A percentile compares a stretch with the other conserved stretches of the same genome.
These are phyloP conservation scores for Vandiemenella viatica DNA, from an alignment of 2,888 invertebrate species.

Conservation along the genomic window DNA sequence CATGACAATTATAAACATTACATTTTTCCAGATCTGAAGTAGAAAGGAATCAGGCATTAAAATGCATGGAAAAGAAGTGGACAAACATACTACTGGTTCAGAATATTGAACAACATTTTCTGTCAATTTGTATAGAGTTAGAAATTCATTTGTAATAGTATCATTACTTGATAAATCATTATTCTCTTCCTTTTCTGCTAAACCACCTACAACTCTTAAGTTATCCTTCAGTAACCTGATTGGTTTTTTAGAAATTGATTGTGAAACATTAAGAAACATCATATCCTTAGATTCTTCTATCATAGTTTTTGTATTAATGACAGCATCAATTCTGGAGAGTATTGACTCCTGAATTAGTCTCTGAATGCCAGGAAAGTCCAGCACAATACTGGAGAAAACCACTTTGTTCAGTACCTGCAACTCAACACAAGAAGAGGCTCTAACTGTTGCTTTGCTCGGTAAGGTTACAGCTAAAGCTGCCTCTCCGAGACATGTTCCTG, in stretches of 20 bases:
- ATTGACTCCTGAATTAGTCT: slow-evolving; percentile 13
- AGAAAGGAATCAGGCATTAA: slow-evolving; percentile 32
- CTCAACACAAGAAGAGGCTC: slow-evolving; percentile 38
- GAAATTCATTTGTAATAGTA: neutral
- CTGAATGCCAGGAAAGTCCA: slow-evolving; percentile 15
- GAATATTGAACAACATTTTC: neutral
- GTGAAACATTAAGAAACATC: neutral
- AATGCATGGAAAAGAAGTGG: slow-evolving; percentile 32
- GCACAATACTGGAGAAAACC: slow-evolving; percentile 18
- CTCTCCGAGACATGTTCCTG: slow-evolving; percentile 37
- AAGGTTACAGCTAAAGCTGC: slow-evolving; percentile 34
- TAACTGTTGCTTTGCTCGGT: slow-evolving; percentile 36
- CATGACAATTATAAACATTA: slow-evolving; percentile 31
- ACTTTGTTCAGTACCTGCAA: slow-evolving; percentile 21
- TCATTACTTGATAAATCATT: neutral
- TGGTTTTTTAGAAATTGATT: neutral
- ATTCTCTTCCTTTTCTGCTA: neutral
- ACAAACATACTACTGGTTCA: neutral
- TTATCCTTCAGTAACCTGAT: neutral
- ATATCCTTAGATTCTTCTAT: neutral
- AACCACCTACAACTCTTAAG: neutral
- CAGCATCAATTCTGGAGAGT: slow-evolving; percentile 8
- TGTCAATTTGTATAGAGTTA: neutral
- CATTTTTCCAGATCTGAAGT: slow-evolving; percentile 34
- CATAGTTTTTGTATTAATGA: neutral